These are phyloP conservation scores for Chloroceryle aenea DNA, from an alignment of 2,113 vertebrate species.

Conservation along the genomic window DNA sequence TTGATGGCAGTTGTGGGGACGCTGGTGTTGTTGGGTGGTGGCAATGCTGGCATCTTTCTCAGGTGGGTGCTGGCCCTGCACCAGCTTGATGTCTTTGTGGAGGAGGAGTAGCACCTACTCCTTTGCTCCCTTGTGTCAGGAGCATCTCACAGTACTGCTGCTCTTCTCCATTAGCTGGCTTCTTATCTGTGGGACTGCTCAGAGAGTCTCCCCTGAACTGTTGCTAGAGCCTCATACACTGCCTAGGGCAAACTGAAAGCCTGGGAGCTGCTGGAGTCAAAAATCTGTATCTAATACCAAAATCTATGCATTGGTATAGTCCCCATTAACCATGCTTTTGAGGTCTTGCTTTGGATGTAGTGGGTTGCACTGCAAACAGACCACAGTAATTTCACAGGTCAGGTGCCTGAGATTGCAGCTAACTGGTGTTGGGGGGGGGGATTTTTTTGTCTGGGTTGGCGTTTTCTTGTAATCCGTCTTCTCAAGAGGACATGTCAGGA, in stretches of 20 bases:
- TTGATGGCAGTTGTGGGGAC: neutral
- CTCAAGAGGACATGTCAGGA: neutral
- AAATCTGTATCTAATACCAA: neutral
- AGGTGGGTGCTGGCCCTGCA: neutral
- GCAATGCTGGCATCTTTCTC: neutral
- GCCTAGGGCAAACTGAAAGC: neutral
- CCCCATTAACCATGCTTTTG: neutral
- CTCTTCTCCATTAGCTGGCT: neutral
- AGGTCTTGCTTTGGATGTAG: neutral
- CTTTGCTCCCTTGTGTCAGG: neutral
- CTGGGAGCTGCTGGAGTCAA: neutral
- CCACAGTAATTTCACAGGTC: neutral
- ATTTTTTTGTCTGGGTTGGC: neutral
- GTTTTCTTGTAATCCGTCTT: neutral
- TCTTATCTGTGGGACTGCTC: neutral
- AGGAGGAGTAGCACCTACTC: neutral
- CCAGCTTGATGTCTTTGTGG: neutral
- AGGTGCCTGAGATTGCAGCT: neutral
- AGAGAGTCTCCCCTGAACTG: neutral
- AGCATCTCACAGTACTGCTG: neutral
- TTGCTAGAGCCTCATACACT: neutral
- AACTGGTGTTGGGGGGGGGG: neutral
- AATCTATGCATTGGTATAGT: neutral
- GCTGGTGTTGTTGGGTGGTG: rapidly evolving
- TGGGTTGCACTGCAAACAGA: neutral